Evolutionary conservation across 23 tunicate genomes (phyloP).

Genomic region (Halocynthia aurantium): DNA sequence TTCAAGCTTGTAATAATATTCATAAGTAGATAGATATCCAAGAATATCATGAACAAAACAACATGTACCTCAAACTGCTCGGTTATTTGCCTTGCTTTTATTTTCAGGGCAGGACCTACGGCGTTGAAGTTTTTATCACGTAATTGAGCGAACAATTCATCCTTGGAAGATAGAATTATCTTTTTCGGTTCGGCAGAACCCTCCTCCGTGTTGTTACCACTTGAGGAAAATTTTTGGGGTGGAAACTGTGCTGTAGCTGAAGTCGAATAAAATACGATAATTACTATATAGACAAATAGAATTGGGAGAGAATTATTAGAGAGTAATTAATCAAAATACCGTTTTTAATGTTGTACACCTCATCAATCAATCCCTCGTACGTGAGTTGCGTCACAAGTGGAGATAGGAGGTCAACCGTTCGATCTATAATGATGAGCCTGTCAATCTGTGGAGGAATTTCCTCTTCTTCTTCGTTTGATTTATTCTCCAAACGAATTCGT

Average conservation of each 20-base stretch:
- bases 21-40: too few relatives aligned
- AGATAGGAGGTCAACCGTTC: slow-evolving; percentile 59
- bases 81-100: slow-evolving; percentile 49
- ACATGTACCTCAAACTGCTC: slow-evolving; percentile 67
- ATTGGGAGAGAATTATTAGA: not conserved
- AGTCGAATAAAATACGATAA: slow-evolving; percentile 1
- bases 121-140: slow-evolving; percentile 90
- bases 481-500: slow-evolving; percentile 1
- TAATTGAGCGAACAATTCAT: slow-evolving; percentile 51
- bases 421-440: slow-evolving; percentile 56
- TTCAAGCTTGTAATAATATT: too few relatives aligned
- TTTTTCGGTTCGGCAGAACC: slow-evolving; percentile 66
- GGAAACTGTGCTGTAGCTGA: slow-evolving; percentile 75
- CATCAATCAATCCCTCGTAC: slow-evolving; percentile 92
- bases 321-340: slow-evolving; percentile 13
- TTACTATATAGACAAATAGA: not conserved
- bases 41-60: not conserved
- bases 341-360: slow-evolving; percentile 66
- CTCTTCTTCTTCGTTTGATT: not conserved
- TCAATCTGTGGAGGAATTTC: slow-evolving; percentile 54
- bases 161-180: slow-evolving; percentile 73
- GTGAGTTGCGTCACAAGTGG: slow-evolving; percentile 86
- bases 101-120: slow-evolving; percentile 65
- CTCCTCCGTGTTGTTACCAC: slow-evolving; percentile 46
- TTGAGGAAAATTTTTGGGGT: slow-evolving; percentile 68